A percentile compares a stretch with the other conserved stretches of the same genome.
Evolutionary conservation across 2,888 invertebrate species (phyloP).

Genomic region (Drosophila dives): DNA sequence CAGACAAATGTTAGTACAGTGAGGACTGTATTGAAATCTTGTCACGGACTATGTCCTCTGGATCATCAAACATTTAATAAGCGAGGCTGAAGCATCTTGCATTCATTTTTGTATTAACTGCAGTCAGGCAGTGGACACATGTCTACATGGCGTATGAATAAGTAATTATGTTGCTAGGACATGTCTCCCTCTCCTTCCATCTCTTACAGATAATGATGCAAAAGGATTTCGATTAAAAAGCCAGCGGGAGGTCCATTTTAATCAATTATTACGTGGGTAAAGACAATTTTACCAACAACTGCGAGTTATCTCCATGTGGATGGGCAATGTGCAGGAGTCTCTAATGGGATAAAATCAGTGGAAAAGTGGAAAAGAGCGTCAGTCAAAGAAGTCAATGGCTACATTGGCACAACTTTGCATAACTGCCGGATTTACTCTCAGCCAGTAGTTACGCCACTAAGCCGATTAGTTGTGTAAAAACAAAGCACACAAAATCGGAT

Average conservation of each 20-base stretch:
- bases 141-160: conserved; percentile 2
- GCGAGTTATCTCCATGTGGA: conserved; percentile 7
- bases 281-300: conserved; percentile 15
- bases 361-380: conserved; percentile 39
- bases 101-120: background rate
- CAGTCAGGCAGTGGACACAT: background rate
- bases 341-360: conserved; percentile 41
- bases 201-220: conserved; percentile 19
- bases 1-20: conserved; percentile 2
- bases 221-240: conserved; percentile 55
- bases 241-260: conserved; percentile 27
- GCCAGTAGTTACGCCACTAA: conserved; percentile 37
- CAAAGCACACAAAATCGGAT: conserved; percentile 38
- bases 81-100: background rate
- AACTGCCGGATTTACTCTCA: conserved; percentile 3
- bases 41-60: background rate
- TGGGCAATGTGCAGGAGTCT: background rate
- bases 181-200: background rate
- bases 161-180: background rate
- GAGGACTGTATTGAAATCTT: background rate
- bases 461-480: conserved; percentile 72
- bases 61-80: conserved; percentile 16
- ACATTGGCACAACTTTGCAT: conserved; percentile 16
- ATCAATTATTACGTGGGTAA: conserved; percentile 26
- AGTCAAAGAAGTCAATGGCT: conserved; percentile 51